A percentile compares a stretch with the other conserved stretches of the same genome.
Conservation (phyloP, 1,140 invertebrate species). For the Drosophila arizonae region DNA sequence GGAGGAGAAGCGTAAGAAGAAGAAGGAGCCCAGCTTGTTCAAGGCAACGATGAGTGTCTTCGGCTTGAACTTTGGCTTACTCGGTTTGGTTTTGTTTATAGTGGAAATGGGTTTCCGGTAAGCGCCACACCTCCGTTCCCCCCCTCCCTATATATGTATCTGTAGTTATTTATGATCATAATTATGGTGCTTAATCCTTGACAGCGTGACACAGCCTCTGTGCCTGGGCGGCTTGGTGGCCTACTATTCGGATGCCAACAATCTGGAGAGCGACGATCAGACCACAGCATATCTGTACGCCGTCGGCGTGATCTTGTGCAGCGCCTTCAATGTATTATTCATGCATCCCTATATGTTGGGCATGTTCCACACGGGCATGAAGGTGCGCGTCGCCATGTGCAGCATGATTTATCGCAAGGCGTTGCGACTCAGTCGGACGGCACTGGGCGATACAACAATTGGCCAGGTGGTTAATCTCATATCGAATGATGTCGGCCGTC, state of each 20-base stretch:
- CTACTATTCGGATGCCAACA: conserved; percentile 85
- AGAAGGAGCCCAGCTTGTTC: conserved; percentile 71
- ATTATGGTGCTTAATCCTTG: conserved; percentile 45
- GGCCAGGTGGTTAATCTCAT: conserved; percentile 96
- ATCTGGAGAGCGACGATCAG: conserved; percentile 82
- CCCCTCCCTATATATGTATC: neutral
- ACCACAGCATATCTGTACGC: conserved; percentile 88
- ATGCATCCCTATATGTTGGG: conserved; percentile 92
- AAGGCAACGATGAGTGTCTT: conserved; percentile 71
- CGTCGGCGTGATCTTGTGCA: conserved; percentile 87
- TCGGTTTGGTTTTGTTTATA: conserved; percentile 71
- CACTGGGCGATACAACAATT: conserved; percentile 89
- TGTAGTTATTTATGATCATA: conserved; percentile 54
- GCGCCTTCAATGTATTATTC: conserved; percentile 87
- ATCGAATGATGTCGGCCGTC: conserved; percentile 92
- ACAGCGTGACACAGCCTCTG: conserved; percentile 89
- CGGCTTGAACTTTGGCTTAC: conserved; percentile 65
- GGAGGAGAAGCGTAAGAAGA: conserved; percentile 68
- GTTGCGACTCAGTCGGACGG: conserved; percentile 87
- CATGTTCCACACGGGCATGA: conserved; percentile 89
- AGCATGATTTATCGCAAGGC: conserved; percentile 93
- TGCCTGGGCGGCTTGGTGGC: conserved; percentile 88
- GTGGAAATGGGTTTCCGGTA: conserved; percentile 80
- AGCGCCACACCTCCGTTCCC: conserved; percentile 21
- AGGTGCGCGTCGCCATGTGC: conserved; percentile 90